Base-by-base conservation (phyloP, 2,797 vertebrate genomes). In the Monodelphis domestica region DNA sequence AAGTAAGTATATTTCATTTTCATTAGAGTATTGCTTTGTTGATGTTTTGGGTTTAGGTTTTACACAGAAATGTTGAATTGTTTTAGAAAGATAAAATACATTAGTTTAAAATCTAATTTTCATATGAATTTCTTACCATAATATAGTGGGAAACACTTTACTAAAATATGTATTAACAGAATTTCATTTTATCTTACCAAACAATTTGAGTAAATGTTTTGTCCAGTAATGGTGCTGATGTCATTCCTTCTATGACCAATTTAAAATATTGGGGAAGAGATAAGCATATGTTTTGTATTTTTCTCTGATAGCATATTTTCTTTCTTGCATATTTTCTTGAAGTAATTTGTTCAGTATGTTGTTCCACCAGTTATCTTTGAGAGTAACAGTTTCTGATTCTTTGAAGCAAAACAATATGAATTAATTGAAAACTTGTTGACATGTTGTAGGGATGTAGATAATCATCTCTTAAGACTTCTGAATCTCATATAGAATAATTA, bases 51-150 rank as follows among this genome's bases (percentile, higher is more conserved):
- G 28, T 95, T 90, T 90, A 97, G 92, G n/a, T n/a, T n/a, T 89
- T 94, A 93, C 88, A 93, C 91, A n/a, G 50, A 95, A 87, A 91
- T 91, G 63, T 54, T 91, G 90, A 95, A 91, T 95, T n/a, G 30
- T 94, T 88, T 92, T 95, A 70, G 92, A 91, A 94, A 95, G 53
- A 91, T 95, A 95, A 95, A 97, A 93, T 96, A 95, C 78, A 53
- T 96, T 94, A 96, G 57, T 54, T 97, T 97, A 96, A 96, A 97
- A 95, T 94, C 90, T 93, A 97, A 95, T 97, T 96, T 96, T 97
- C 93, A 95, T 92, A 94, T 96, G 78, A 95, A 94, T 96, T 94
- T 90, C 89, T 97, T 94, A 59, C 92, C n/a, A 95, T 90, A 70
- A 89, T 95, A 94, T 57, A 95, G 55, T 92, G 70, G 88, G 93